These are phyloP conservation scores for Astatotilapia flaviijosephi DNA, from an alignment of 2,113 vertebrate species.

Conservation along the genomic window DNA sequence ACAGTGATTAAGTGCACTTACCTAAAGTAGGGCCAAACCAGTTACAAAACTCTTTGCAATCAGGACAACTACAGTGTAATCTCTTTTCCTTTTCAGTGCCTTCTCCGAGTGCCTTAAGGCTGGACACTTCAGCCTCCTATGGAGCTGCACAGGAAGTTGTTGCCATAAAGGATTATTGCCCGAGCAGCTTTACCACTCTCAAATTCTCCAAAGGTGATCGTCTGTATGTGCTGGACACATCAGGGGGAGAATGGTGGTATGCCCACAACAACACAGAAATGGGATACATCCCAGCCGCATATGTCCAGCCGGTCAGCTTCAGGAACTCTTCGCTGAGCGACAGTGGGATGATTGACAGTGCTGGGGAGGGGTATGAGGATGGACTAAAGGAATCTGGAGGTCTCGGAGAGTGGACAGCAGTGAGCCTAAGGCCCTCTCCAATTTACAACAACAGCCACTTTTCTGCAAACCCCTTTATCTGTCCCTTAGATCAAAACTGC, in stretches of 20 bases:
- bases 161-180: slow-evolving; percentile 93
- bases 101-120: slow-evolving; percentile 92
- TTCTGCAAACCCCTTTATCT: slow-evolving; percentile 81
- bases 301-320: slow-evolving; percentile 83
- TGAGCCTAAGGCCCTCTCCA: slow-evolving; percentile 53
- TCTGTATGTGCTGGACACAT: slow-evolving; percentile 90
- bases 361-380: slow-evolving; percentile 81
- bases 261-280: slow-evolving; percentile 97
- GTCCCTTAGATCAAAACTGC: slow-evolving; percentile 48
- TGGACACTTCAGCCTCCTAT: slow-evolving; percentile 79
- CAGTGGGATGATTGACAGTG: slow-evolving; percentile 89
- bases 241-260: slow-evolving; percentile 96
- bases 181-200: slow-evolving; percentile 91
- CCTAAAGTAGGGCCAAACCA: neutral
- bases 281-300: slow-evolving; percentile 94
- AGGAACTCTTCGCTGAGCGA: slow-evolving; percentile 85
- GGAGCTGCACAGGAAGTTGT: slow-evolving; percentile 88
- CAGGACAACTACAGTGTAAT: neutral
- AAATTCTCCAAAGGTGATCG: slow-evolving; percentile 94
- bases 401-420: slow-evolving; percentile 79
- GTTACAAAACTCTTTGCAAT: neutral
- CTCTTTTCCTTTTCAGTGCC: slow-evolving; percentile 77
- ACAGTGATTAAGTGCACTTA: neutral
- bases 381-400: slow-evolving; percentile 80
- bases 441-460: slow-evolving; percentile 77